These are phyloP conservation scores for Chironomus tentans DNA, from an alignment of 2,888 invertebrate species.

Conservation along the genomic window DNA sequence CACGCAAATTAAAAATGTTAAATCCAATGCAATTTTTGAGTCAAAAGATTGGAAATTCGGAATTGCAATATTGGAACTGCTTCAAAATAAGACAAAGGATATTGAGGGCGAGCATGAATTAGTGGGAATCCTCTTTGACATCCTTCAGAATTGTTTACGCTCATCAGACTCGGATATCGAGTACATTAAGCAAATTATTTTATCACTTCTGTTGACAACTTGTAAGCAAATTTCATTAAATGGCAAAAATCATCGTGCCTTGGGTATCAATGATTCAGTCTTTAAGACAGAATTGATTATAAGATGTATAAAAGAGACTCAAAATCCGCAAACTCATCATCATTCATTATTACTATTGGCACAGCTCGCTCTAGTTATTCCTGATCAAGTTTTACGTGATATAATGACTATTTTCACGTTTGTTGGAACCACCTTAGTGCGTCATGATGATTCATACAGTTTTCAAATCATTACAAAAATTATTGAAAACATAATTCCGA, in stretches of 20 bases:
- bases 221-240: slow-evolving; percentile 49
- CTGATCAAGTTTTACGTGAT: slow-evolving; percentile 79
- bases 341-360: slow-evolving; percentile 80
- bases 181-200: slow-evolving; percentile 77
- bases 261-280: slow-evolving; percentile 41
- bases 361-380: slow-evolving; percentile 66
- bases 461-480: slow-evolving; percentile 87
- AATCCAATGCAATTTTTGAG: not conserved
- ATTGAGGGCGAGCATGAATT: slow-evolving; percentile 51
- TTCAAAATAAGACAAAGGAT: slow-evolving; percentile 78
- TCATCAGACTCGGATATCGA: slow-evolving; percentile 74
- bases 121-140: slow-evolving; percentile 65
- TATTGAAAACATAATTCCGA: slow-evolving; percentile 81
- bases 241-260: slow-evolving; percentile 31
- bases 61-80: slow-evolving; percentile 67
- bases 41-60: slow-evolving; percentile 68
- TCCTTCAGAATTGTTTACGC: slow-evolving; percentile 67
- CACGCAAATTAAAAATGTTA: not conserved
- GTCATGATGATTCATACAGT: slow-evolving; percentile 91
- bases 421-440: slow-evolving; percentile 86
- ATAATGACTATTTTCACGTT: slow-evolving; percentile 97
- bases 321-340: slow-evolving; percentile 92
- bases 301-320: slow-evolving; percentile 79
- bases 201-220: slow-evolving; percentile 66
- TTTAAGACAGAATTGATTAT: slow-evolving; percentile 70